phyloP scores from a whole-genome alignment of 1,140 invertebrate species.

The Macrostomum lignano region DNA sequence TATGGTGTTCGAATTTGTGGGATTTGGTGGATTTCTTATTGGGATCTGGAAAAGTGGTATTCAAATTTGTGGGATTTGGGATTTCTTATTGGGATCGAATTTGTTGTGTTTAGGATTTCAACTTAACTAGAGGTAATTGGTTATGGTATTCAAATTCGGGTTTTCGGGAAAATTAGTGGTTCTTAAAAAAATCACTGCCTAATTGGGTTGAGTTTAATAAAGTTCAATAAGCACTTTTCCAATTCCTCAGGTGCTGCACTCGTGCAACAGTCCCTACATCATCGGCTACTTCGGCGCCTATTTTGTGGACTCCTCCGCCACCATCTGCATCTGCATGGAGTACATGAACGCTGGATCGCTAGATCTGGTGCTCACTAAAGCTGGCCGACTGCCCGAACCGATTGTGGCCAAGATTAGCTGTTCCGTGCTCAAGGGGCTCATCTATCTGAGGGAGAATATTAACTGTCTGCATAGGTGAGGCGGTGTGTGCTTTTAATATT shows the following conservation, averaged over 20 bases:
- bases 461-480: slow-evolving; percentile 28
- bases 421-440: slow-evolving; percentile 30
- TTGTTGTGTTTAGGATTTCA: too few relatives aligned
- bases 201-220: too few relatives aligned
- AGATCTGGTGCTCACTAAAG: slow-evolving; percentile 31
- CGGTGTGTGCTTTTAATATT: not conserved
- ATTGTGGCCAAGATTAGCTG: slow-evolving; percentile 30
- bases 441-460: slow-evolving; percentile 32
- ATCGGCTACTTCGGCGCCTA: slow-evolving; percentile 98
- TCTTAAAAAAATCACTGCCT: too few relatives aligned
- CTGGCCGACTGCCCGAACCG: slow-evolving; percentile 30
- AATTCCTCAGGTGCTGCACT: slow-evolving; percentile 46
- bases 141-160: too few relatives aligned
- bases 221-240: not conserved
- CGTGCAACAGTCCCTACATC: slow-evolving; percentile 98
- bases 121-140: too few relatives aligned
- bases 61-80: too few relatives aligned
- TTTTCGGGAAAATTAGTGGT: too few relatives aligned
- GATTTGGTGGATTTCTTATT: too few relatives aligned
- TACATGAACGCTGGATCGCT: slow-evolving; percentile 51
- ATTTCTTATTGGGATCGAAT: too few relatives aligned
- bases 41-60: too few relatives aligned
- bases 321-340: slow-evolving; percentile 98
- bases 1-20: too few relatives aligned
- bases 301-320: slow-evolving; percentile 59